Conservation (phyloP, 2,888 invertebrate genomes). For the Leucania comma region DNA sequence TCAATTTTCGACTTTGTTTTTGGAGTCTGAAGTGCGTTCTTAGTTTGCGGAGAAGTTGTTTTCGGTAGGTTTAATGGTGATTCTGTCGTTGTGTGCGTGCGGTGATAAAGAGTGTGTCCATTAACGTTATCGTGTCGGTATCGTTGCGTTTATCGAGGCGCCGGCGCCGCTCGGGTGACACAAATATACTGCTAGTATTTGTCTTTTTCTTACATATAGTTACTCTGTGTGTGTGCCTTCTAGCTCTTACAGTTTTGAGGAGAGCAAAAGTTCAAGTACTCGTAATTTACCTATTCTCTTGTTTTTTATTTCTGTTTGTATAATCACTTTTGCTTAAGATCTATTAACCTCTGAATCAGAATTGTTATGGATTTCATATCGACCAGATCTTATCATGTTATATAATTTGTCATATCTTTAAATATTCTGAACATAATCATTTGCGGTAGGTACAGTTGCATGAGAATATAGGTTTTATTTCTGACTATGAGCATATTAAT, state of each 20-base stretch:
- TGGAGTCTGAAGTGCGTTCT: constrained; percentile 56
- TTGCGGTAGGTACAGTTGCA: constrained; percentile 1
- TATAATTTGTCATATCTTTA: constrained; percentile 48
- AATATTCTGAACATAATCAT: constrained; percentile 28
- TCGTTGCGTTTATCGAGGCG: constrained; percentile 87
- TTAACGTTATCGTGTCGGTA: constrained; percentile 87
- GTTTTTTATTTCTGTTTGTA: not conserved
- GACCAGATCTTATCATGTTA: constrained; percentile 52
- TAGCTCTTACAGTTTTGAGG: constrained; percentile 16
- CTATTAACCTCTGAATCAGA: constrained; percentile 12
- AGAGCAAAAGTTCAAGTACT: constrained; percentile 35
- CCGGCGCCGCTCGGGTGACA: constrained; percentile 84
- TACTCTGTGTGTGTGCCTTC: constrained; percentile 62
- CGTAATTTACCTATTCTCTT: constrained; percentile 7
- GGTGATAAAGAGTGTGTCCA: constrained; percentile 86
- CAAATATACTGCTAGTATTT: constrained; percentile 80
- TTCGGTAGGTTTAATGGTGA: constrained; percentile 73
- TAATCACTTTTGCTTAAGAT: constrained; percentile 2
- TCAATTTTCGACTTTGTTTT: constrained; percentile 55
- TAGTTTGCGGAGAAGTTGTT: constrained; percentile 69
- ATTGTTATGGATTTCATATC: constrained; percentile 41
- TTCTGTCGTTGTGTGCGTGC: constrained; percentile 70
- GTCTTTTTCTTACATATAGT: constrained; percentile 71
- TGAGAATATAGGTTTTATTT: constrained; percentile 4
- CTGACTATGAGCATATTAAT: constrained; percentile 8